These are phyloP conservation scores for Steromphala cineraria DNA, from an alignment of 2,888 invertebrate species.

Conservation along the genomic window DNA sequence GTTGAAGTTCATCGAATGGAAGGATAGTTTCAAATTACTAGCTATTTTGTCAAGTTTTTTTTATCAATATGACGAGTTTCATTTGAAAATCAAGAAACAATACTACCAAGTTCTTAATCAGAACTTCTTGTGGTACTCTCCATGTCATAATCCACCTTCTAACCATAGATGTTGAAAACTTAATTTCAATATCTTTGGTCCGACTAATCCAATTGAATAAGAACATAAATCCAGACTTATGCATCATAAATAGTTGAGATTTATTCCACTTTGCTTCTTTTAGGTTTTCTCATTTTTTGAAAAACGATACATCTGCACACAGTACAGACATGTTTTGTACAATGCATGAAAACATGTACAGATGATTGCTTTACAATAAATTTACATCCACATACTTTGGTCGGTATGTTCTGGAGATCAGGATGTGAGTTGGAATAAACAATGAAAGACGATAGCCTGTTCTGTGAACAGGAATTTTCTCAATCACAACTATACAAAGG, in stretches of 20 bases:
- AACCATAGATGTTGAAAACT: neutral
- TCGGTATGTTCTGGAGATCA: slow-evolving; percentile 27
- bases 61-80: no score
- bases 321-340: slow-evolving; percentile 18
- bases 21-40: no score
- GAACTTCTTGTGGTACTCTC: no score
- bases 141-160: no score
- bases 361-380: slow-evolving; percentile 26
- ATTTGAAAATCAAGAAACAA: no score
- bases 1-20: no score
- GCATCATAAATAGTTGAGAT: slow-evolving; percentile 27
- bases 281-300: slow-evolving; percentile 22
- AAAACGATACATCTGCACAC: slow-evolving; percentile 26
- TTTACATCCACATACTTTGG: slow-evolving; percentile 30
- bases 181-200: neutral
- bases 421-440: slow-evolving; percentile 20
- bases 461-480: slow-evolving; percentile 4
- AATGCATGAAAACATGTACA: slow-evolving; percentile 22
- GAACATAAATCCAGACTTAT: slow-evolving; percentile 1
- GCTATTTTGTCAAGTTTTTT: no score
- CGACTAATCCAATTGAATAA: neutral
- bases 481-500: neutral
- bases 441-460: slow-evolving; percentile 28
- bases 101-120: no score
- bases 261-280: slow-evolving; percentile 28